Base-by-base conservation (phyloP, 1,140 invertebrate genomes). In the Akabosia matsudoensis region DNA sequence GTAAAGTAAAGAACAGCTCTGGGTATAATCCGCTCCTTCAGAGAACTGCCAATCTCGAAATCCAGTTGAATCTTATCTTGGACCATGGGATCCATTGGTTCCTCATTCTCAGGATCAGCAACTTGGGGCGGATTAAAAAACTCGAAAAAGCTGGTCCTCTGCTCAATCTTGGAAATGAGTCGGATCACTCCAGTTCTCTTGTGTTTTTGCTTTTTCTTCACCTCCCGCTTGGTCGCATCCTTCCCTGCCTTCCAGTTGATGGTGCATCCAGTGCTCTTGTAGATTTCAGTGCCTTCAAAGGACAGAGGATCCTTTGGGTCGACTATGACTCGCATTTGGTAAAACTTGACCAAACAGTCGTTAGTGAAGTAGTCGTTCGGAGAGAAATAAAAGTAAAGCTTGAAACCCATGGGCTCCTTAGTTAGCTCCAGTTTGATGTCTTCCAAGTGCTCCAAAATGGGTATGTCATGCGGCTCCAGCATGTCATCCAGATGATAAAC, bases 321-420 rank as follows among this genome's bases (percentile, higher is more conserved):
- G 18, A 95, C 92, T 72, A 90, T 89, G 84, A 94, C 95, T 84
- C 94, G 95, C 91, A 99, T 93, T 76, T 92, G 89, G 85, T 99
- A 99, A 84, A 94, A 90, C 87, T 99, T 99, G 26, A 93, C 97
- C 76, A 99, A 89, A 33, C 97, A 88, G 13, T 89, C 87, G 86
- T 99, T 97, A n/a, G 92, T 91, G 84, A 99, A 99, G 86, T 91
- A 98, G 82, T 98, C 95, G 85, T 99, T 99, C 76, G 93, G 88
- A 33, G 90, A 89, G 85, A 99, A 99, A 84, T 96, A 89, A 86
- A 99, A 99, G 85, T 97, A 92, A 78, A 99, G 85, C 24, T 89
- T 90, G 85, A 97, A 98, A 79, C 94, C 90, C 89, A 91, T 90
- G 45, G 91, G 90, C 33, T 84, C 81, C 81, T 92, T 88, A 70